A percentile compares a stretch with the other conserved stretches of the same genome.
phyloP scores from a whole-genome alignment of 2,113 vertebrate genomes.

The Catharus minimus region DNA sequence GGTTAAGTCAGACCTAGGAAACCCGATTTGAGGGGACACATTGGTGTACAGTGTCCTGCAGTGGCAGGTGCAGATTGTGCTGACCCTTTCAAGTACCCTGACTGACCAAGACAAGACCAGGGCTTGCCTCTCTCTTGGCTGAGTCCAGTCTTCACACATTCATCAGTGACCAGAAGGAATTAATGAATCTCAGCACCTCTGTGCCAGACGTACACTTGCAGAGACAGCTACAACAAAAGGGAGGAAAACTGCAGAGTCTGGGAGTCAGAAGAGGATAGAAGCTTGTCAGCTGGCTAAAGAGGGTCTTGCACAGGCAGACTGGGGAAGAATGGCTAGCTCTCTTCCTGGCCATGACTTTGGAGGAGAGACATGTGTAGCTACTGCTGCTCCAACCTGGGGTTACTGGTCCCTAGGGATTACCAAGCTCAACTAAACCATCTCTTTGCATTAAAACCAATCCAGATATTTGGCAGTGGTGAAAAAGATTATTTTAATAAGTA shows the following conservation, averaged over 20 bases:
- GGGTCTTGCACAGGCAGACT: not conserved
- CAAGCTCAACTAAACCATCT: not conserved
- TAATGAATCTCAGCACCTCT: not conserved
- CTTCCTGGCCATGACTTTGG: not conserved
- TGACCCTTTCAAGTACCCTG: not conserved
- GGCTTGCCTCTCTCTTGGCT: not conserved
- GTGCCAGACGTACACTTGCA: not conserved
- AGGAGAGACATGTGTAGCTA: not conserved
- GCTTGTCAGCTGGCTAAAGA: not conserved
- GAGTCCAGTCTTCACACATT: not conserved
- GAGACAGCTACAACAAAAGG: not conserved
- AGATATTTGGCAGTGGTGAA: not conserved
- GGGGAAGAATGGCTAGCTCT: not conserved
- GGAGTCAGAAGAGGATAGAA: not conserved
- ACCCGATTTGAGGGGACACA: not conserved
- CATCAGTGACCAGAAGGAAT: not conserved
- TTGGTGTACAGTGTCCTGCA: not conserved
- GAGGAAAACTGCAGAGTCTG: not conserved
- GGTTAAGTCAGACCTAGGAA: not conserved
- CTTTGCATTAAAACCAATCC: not conserved
- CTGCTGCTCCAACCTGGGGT: not conserved
- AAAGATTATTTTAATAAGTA: not conserved
- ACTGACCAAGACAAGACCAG: not conserved
- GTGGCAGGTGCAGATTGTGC: not conserved
- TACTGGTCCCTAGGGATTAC: not conserved